These are phyloP conservation scores for Gymnoscopelus microlampas DNA, from an alignment of 2,797 vertebrate species.

Conservation along the genomic window DNA sequence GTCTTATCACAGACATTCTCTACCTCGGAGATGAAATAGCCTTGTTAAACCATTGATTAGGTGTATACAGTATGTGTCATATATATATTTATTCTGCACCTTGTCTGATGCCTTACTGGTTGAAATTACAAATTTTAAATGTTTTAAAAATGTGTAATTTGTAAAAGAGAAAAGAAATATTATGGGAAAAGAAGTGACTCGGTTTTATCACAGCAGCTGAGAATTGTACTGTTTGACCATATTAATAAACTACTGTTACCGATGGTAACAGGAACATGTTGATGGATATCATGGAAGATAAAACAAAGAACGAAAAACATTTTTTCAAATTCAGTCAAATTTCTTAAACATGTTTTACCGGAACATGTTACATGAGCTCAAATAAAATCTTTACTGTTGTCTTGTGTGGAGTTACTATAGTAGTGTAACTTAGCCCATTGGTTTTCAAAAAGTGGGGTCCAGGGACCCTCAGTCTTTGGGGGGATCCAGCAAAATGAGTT, in stretches of 20 bases:
- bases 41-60: constrained; percentile 59
- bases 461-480: no score
- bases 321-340: constrained; percentile 14
- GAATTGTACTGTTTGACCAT: constrained; percentile 41
- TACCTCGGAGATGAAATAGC: constrained; percentile 81
- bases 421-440: no score
- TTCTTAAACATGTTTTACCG: constrained; percentile 30
- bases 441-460: no score
- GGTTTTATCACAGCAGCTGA: constrained; percentile 15
- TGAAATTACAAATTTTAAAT: constrained; percentile 46
- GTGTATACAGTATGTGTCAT: constrained; percentile 45
- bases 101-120: constrained; percentile 80
- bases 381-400: constrained; percentile 66
- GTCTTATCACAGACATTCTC: constrained; percentile 74
- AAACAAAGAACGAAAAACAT: no score
- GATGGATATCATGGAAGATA: no score
- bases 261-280: constrained; percentile 50
- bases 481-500: no score
- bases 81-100: constrained; percentile 70
- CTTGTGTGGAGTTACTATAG: constrained; percentile 25
- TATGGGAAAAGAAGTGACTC: constrained; percentile 20
- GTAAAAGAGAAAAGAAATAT: constrained; percentile 28
- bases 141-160: constrained; percentile 48
- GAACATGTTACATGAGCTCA: constrained; percentile 53
- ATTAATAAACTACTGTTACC: constrained; percentile 47